Evolutionary conservation across 1,140 invertebrate species (phyloP).

Genomic region (Mylabris phalerata): DNA sequence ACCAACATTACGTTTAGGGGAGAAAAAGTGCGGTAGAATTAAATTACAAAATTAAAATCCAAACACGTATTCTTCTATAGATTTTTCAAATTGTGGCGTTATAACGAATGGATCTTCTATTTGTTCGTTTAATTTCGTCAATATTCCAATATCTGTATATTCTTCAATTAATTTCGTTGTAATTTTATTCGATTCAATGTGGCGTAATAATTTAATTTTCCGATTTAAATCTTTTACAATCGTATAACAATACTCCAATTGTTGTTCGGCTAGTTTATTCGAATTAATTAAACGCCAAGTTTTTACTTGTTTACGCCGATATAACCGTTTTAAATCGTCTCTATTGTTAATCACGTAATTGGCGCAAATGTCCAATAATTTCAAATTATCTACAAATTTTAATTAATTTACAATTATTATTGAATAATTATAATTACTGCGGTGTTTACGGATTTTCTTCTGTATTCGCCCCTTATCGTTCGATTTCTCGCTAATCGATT

Average conservation of each 20-base stretch:
- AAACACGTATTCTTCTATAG: background rate
- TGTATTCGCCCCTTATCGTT: too few relatives aligned
- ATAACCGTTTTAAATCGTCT: slow-evolving; percentile 19
- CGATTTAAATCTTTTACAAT: slow-evolving; percentile 33
- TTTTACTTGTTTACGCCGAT: slow-evolving; percentile 24
- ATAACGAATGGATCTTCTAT: slow-evolving; percentile 26
- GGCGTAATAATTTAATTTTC: slow-evolving; percentile 29
- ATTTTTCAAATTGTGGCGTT: slow-evolving; percentile 9
- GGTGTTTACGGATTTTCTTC: too few relatives aligned
- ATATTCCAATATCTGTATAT: slow-evolving; percentile 29
- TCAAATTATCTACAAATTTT: background rate
- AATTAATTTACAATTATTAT: too few relatives aligned
- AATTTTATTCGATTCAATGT: slow-evolving; percentile 32
- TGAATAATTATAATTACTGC: too few relatives aligned
- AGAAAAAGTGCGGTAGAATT: slow-evolving; percentile 7
- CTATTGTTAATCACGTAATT: slow-evolving; percentile 26
- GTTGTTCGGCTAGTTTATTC: slow-evolving; percentile 13
- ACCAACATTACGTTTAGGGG: slow-evolving; percentile 12
- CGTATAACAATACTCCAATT: slow-evolving; percentile 24
- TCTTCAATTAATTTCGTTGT: slow-evolving; percentile 27
- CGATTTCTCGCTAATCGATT: background rate
- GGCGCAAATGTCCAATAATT: slow-evolving; percentile 30
- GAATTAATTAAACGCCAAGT: slow-evolving; percentile 30
- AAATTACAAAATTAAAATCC: too few relatives aligned
- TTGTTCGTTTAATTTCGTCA: slow-evolving; percentile 24